These are phyloP conservation scores for Drosophila melanocephala DNA, from an alignment of 2,888 invertebrate species.

Conservation along the genomic window DNA sequence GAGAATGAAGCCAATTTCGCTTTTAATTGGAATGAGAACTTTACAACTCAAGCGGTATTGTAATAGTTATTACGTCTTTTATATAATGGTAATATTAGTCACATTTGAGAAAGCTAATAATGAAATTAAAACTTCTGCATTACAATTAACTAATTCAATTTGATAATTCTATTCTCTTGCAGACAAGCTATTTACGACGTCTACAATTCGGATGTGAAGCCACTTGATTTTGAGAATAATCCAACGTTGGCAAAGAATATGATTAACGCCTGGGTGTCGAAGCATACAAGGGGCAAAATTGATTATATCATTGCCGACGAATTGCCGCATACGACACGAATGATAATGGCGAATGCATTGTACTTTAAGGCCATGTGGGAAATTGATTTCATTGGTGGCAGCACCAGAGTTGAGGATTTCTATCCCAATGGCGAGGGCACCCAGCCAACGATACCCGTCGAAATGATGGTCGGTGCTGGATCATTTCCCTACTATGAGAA, in stretches of 20 bases:
- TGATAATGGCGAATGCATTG: conserved; percentile 88
- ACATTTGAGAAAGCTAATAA: not conserved
- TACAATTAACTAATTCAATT: not conserved
- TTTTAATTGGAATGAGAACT: not conserved
- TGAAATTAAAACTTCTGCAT: not conserved
- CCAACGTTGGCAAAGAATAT: conserved; percentile 83
- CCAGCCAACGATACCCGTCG: conserved; percentile 82
- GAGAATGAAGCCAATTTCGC: not conserved
- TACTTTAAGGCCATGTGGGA: conserved; percentile 89
- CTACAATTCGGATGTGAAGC: conserved; percentile 87
- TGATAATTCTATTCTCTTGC: conserved; percentile 7
- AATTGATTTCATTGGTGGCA: conserved; percentile 87
- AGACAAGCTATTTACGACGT: conserved; percentile 85
- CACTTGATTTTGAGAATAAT: conserved; percentile 86
- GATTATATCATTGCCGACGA: conserved; percentile 86
- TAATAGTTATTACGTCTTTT: not conserved
- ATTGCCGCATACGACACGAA: conserved; percentile 86
- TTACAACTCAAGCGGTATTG: not conserved
- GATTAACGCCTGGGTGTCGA: conserved; percentile 88
- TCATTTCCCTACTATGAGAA: conserved; percentile 87
- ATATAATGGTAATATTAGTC: not conserved
- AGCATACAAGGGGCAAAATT: conserved; percentile 88
- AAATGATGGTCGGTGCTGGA: conserved; percentile 89
- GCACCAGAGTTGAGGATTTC: conserved; percentile 86
- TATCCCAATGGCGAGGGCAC: conserved; percentile 86